phyloP scores from a whole-genome alignment of 2,888 invertebrate species.

The Polydrusus tereticollis region DNA sequence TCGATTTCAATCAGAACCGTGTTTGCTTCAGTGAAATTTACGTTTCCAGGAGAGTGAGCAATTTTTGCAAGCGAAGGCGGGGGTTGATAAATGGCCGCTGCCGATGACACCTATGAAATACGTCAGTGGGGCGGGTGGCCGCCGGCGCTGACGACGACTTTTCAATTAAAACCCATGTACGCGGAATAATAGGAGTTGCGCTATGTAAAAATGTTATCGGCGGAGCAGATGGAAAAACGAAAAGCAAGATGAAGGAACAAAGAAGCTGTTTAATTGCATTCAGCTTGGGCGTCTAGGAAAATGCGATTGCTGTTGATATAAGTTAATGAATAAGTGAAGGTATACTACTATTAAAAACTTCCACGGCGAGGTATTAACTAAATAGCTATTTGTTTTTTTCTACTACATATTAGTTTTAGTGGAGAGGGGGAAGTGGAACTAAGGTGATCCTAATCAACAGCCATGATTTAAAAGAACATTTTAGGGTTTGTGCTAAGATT shows the following conservation, averaged over 20 bases:
- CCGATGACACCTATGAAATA: constrained; percentile 68
- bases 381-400: too few species aligned
- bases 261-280: neutral
- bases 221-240: constrained; percentile 11
- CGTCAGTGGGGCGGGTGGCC: constrained; percentile 60
- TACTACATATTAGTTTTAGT: too few species aligned
- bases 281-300: neutral
- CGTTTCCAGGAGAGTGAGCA: constrained; percentile 67
- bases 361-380: too few species aligned
- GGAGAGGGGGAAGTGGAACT: too few species aligned
- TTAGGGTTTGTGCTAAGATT: too few species aligned
- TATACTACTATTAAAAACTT: too few species aligned
- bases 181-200: constrained; percentile 67
- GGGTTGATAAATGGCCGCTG: constrained; percentile 67
- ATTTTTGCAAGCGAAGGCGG: constrained; percentile 62
- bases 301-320: neutral
- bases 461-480: too few species aligned
- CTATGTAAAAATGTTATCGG: constrained; percentile 36
- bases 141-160: constrained; percentile 60
- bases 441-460: too few species aligned
- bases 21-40: constrained; percentile 65
- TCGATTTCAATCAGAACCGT: constrained; percentile 47
- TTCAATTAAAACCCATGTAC: constrained; percentile 70
- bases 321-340: too few species aligned
- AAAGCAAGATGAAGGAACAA: neutral